phyloP scores from a whole-genome alignment of 2,888 invertebrate species.

The Acrobasis suavella region DNA sequence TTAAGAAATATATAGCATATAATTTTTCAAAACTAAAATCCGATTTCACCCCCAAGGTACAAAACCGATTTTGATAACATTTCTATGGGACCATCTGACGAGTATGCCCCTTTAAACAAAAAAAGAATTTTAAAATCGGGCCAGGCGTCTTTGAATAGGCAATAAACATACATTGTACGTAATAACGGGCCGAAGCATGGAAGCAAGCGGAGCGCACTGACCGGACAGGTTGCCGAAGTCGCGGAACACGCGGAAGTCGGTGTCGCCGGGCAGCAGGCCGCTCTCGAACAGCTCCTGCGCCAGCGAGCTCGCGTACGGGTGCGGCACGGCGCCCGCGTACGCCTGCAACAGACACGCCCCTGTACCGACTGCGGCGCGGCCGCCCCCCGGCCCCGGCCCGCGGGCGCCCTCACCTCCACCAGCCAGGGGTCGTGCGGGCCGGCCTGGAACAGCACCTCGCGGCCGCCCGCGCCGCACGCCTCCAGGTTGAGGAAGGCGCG shows the following conservation, averaged over 20 bases:
- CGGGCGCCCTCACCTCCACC: conserved; percentile 67
- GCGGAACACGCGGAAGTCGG: conserved; percentile 94
- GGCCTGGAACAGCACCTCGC: conserved; percentile 93
- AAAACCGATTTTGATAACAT: too few species aligned
- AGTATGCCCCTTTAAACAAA: too few species aligned
- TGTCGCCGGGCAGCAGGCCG: conserved; percentile 95
- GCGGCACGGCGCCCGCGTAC: conserved; percentile 89
- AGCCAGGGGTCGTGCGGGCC: conserved; percentile 89
- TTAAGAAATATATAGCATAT: too few species aligned
- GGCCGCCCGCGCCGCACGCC: conserved; percentile 93
- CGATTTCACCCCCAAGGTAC: too few species aligned
- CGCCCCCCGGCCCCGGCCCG: too few species aligned
- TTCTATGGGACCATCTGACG: too few species aligned
- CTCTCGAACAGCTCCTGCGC: conserved; percentile 96
- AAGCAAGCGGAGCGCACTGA: conserved; percentile 45
- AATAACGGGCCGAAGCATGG: too few species aligned
- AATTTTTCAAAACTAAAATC: too few species aligned
- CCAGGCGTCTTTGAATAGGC: too few species aligned
- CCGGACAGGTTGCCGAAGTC: conserved; percentile 94
- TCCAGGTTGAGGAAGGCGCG: conserved; percentile 92
- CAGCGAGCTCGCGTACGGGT: conserved; percentile 92
- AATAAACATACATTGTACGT: too few species aligned
- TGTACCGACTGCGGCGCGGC: too few species aligned
- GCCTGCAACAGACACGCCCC: conserved; percentile 67
- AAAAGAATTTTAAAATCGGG: too few species aligned